Conservation (phyloP, 1,140 invertebrate species). For the Zaprionus tsacasi region DNA sequence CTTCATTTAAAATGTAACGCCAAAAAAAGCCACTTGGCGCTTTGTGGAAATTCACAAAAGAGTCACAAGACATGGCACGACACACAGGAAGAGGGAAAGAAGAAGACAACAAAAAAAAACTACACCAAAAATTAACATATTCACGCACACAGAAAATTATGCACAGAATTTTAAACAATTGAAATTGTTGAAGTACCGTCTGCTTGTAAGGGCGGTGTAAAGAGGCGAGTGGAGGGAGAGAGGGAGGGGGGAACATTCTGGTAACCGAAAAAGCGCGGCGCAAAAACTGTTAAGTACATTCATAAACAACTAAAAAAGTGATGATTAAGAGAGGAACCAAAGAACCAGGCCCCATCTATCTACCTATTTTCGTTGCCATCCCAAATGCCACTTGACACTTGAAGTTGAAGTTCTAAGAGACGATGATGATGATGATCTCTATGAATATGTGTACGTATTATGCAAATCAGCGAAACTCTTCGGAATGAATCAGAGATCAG, state of each 20-base stretch:
- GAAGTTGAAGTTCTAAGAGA: constrained; percentile 44
- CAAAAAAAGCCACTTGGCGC: constrained; percentile 60
- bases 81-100: constrained; percentile 28
- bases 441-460: constrained; percentile 1
- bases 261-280: constrained; percentile 32
- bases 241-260: background rate
- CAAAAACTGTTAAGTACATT: constrained; percentile 69
- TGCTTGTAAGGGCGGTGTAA: background rate
- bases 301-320: constrained; percentile 71
- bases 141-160: constrained; percentile 52
- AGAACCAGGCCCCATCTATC: constrained; percentile 4
- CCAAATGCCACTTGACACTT: constrained; percentile 69
- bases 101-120: constrained; percentile 29
- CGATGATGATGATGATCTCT: constrained; percentile 8
- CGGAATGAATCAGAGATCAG: background rate
- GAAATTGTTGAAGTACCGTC: constrained; percentile 36
- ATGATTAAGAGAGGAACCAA: constrained; percentile 42
- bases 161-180: constrained; percentile 70
- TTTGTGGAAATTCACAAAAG: constrained; percentile 35
- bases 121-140: constrained; percentile 45
- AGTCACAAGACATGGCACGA: constrained; percentile 23
- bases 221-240: background rate
- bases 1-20: constrained; percentile 76
- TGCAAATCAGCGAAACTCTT: constrained; percentile 32
- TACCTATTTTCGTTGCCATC: constrained; percentile 9